These are phyloP conservation scores for Neomorphus geoffroyi DNA, from an alignment of 2,797 vertebrate species.

Conservation along the genomic window DNA sequence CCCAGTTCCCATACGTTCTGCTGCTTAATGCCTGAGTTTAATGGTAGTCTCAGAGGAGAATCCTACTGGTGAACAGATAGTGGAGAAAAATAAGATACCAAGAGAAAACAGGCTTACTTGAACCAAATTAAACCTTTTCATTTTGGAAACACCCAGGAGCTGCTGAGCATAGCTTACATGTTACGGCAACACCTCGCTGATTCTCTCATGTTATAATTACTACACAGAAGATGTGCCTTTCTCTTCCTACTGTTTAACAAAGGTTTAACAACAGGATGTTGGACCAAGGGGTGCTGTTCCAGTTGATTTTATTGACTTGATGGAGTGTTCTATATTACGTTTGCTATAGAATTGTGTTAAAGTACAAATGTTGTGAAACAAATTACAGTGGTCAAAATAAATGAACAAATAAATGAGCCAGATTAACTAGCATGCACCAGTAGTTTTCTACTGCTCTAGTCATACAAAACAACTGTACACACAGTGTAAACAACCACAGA, in stretches of 20 bases:
- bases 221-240: background rate
- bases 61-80: background rate
- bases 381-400: constrained; percentile 34
- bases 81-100: background rate
- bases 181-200: background rate
- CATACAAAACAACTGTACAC: constrained; percentile 34
- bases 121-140: background rate
- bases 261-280: background rate
- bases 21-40: background rate
- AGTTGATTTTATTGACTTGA: background rate
- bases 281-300: background rate
- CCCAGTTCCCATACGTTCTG: background rate
- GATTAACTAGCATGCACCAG: background rate
- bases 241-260: background rate
- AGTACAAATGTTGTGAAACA: constrained; percentile 16
- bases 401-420: background rate
- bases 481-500: constrained; percentile 5
- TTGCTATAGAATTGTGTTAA: background rate
- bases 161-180: background rate
- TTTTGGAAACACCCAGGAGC: background rate
- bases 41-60: background rate
- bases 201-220: background rate
- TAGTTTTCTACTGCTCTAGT: constrained; percentile 2
- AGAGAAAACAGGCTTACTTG: background rate
- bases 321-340: background rate